Evolutionary conservation across 2,888 invertebrate genomes (phyloP), one percentile per base, ranked within the genome.

Genomic region (Macrophya annulata): DNA sequence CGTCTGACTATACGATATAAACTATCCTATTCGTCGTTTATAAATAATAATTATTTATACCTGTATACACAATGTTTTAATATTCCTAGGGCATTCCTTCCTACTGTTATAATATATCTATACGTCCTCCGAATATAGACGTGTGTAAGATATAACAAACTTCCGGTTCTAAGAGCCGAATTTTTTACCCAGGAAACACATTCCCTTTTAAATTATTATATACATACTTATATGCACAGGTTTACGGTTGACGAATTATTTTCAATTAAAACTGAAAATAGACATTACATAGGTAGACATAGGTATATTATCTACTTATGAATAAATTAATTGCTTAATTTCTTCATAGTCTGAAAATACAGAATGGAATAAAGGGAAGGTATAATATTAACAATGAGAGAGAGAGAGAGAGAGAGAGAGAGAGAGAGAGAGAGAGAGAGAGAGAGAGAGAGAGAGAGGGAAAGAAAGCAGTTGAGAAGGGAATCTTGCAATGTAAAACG

Each of bases 151-250:
- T 31, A 37, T 31, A 68, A 72, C 48, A 43, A 45, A 48, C 76
- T 76, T 76, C 76, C 76, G 76, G 76, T 76, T 76, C 45, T 76
- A 15, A 76, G 12, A 76, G 17, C 10, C 5, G 43, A 48, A 9
- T 76, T 76, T 76, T 48, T 21, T 12, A 76, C 71, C 37, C 48
- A 48, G 76, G 76, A 76, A 76, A 45, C 21, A 76, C 45, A 31
- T 48, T 74, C 40, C 74, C 43, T 21, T 43, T 17, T 25, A 65
- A 43, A 72, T 21, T 4, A 21, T 21, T 3, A 65, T n/a, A 4
- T 62, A 62, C n/a, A 62, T 9, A 62, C 21, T 62, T n/a, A 48
- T 12, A 31, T 31, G 31, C 31, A 31, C 31, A 31, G 31, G 1
- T 31, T 31, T 3, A 31, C 31, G 31, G 31, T 31, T 31, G 31